These are phyloP conservation scores for Pherbina coryleti DNA, from an alignment of 2,888 invertebrate genomes.

Conservation along the genomic window DNA sequence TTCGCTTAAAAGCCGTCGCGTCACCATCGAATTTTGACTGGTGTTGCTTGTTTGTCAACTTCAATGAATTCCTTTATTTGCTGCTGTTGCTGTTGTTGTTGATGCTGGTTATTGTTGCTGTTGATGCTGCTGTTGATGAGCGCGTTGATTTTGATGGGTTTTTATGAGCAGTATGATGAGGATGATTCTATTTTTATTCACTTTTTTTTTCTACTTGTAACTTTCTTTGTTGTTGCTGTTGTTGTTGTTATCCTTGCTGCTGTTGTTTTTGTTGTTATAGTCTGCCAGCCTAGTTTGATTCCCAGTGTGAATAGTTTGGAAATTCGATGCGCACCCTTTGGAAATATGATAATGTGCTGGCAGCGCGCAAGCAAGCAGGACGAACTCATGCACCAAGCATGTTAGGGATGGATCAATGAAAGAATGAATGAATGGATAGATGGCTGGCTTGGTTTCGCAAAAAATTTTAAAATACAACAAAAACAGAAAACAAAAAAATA, in stretches of 20 bases:
- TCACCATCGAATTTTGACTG: slow-evolving; percentile 52
- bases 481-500: slow-evolving; percentile 47
- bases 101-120: slow-evolving; percentile 55
- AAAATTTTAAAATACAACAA: neutral
- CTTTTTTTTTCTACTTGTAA: slow-evolving; percentile 35
- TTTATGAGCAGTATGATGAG: slow-evolving; percentile 27
- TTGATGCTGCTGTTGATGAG: slow-evolving; percentile 57
- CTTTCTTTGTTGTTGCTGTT: slow-evolving; percentile 33
- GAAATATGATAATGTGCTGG: neutral
- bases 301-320: slow-evolving; percentile 9
- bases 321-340: slow-evolving; percentile 4
- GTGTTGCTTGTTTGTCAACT: slow-evolving; percentile 69
- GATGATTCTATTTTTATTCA: slow-evolving; percentile 9
- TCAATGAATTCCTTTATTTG: slow-evolving; percentile 38
- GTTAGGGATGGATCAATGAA: neutral
- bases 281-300: slow-evolving; percentile 34
- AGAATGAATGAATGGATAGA: slow-evolving; percentile 30
- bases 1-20: slow-evolving; percentile 15
- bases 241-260: too few relatives aligned
- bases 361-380: neutral
- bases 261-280: neutral
- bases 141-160: slow-evolving; percentile 59
- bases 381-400: neutral
- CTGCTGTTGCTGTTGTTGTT: slow-evolving; percentile 51
- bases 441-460: too few relatives aligned